Percentiles rank a stretch among this genome's conserved stretches.
These are phyloP conservation scores for Ptychobarbus kaznakovi DNA, from an alignment of 2,797 vertebrate species.

Conservation along the genomic window DNA sequence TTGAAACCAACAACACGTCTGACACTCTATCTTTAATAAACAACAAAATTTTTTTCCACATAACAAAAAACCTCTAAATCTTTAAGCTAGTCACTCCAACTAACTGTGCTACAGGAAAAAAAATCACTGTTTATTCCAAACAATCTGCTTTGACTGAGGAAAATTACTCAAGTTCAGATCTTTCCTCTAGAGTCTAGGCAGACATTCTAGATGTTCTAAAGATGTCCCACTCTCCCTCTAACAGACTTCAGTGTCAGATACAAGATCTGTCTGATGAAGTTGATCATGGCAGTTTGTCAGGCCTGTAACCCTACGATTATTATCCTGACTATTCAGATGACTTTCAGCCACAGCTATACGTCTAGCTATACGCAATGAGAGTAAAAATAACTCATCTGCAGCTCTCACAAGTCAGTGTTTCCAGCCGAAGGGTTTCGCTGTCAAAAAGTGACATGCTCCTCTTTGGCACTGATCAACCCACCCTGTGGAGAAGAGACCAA, in stretches of 20 bases:
- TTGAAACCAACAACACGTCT: background rate
- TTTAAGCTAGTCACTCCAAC: background rate
- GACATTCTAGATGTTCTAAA: background rate
- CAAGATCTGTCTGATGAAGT: background rate
- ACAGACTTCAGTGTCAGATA: background rate
- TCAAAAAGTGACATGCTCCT: slow-evolving; percentile 58
- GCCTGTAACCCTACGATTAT: slow-evolving; percentile 15
- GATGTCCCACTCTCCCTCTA: background rate
- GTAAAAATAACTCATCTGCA: slow-evolving; percentile 53
- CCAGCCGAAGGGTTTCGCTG: slow-evolving; percentile 59
- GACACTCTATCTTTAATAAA: background rate
- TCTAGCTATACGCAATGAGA: slow-evolving; percentile 28
- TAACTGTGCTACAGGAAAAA: background rate
- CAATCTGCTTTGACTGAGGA: slow-evolving; percentile 1
- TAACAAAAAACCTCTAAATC: background rate
- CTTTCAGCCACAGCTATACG: slow-evolving; percentile 2
- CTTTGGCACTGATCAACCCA: slow-evolving; percentile 40
- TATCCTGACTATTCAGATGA: slow-evolving; percentile 33
- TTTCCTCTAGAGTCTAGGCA: background rate
- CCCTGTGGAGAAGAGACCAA: slow-evolving; percentile 33
- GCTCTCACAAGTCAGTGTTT: slow-evolving; percentile 58
- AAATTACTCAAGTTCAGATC: slow-evolving; percentile 20
- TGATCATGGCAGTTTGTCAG: background rate
- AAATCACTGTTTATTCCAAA: background rate
- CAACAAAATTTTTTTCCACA: background rate